Percentiles rank a stretch among this genome's conserved stretches.
phyloP scores from a whole-genome alignment of 1,140 invertebrate species.

The Plectrocnemia conspersa region DNA sequence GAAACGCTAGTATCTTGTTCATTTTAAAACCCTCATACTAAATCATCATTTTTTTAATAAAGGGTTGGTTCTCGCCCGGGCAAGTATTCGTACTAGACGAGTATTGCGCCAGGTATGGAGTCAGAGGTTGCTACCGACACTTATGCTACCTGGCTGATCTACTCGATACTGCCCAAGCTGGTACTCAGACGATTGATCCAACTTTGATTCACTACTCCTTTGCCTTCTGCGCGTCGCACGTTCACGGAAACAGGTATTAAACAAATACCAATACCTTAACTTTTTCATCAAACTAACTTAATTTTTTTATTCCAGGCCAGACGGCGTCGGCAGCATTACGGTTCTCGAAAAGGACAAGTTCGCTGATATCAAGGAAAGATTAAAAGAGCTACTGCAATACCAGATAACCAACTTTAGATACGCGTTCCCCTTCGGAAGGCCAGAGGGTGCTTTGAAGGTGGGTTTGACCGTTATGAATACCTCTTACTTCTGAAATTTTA shows the following conservation, averaged over 20 bases:
- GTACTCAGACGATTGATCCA: conserved; percentile 89
- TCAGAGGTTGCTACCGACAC: conserved; percentile 93
- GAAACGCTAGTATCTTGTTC: background rate
- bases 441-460: conserved; percentile 90
- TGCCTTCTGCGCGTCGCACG: conserved; percentile 98
- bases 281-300: no score
- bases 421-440: conserved; percentile 97
- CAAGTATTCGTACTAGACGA: conserved; percentile 98
- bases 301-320: conserved; percentile 66
- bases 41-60: conserved; percentile 16
- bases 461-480: background rate
- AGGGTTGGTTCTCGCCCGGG: conserved; percentile 99
- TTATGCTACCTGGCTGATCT: conserved; percentile 95
- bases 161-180: conserved; percentile 91
- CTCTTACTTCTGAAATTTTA: background rate
- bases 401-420: conserved; percentile 99
- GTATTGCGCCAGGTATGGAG: conserved; percentile 96
- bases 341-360: conserved; percentile 98
- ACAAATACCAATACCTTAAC: background rate
- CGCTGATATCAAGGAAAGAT: conserved; percentile 92
- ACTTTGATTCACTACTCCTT: conserved; percentile 98
- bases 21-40: conserved; percentile 18
- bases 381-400: conserved; percentile 89
- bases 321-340: conserved; percentile 96
- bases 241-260: conserved; percentile 88